Evolutionary conservation across 2,113 vertebrate species (phyloP).

Genomic region (Caranx ignobilis): DNA sequence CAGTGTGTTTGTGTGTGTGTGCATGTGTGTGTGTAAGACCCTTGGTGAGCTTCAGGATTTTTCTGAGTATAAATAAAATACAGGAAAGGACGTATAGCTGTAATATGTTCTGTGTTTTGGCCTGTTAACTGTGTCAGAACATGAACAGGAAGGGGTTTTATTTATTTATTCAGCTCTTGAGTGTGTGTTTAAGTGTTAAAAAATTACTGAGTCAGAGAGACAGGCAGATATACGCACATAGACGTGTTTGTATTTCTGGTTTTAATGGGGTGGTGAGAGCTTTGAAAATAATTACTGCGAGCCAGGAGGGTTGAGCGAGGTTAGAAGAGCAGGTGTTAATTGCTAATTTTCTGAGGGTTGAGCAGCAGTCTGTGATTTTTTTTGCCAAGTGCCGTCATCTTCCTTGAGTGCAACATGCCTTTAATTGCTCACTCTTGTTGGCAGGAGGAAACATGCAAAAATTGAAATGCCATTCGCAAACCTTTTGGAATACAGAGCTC

Average conservation of each 20-base stretch:
- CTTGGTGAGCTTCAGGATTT: background rate
- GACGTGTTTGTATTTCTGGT: conserved; percentile 23
- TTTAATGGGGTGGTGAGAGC: conserved; percentile 33
- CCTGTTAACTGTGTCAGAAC: conserved; percentile 22
- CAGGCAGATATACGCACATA: background rate
- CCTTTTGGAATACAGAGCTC: conserved; percentile 45
- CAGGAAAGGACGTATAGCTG: background rate
- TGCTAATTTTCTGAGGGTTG: conserved; percentile 53
- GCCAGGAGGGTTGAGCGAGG: conserved; percentile 43
- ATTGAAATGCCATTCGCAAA: conserved; percentile 67
- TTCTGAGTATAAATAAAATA: conserved; percentile 40
- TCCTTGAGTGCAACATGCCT: conserved; percentile 51
- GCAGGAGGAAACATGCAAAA: conserved; percentile 59
- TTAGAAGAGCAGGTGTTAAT: conserved; percentile 67
- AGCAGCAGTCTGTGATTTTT: conserved; percentile 47
- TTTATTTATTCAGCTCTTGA: background rate
- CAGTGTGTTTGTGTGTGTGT: background rate
- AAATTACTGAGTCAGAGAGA: background rate
- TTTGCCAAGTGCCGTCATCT: conserved; percentile 35
- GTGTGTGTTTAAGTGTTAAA: background rate
- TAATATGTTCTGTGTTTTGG: background rate
- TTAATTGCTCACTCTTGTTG: conserved; percentile 71
- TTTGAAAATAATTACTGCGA: conserved; percentile 43
- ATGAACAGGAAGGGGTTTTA: background rate
- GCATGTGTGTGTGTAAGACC: background rate